Base-by-base conservation (phyloP, 1,140 invertebrate genomes). In the Odontomachus brunneus region DNA sequence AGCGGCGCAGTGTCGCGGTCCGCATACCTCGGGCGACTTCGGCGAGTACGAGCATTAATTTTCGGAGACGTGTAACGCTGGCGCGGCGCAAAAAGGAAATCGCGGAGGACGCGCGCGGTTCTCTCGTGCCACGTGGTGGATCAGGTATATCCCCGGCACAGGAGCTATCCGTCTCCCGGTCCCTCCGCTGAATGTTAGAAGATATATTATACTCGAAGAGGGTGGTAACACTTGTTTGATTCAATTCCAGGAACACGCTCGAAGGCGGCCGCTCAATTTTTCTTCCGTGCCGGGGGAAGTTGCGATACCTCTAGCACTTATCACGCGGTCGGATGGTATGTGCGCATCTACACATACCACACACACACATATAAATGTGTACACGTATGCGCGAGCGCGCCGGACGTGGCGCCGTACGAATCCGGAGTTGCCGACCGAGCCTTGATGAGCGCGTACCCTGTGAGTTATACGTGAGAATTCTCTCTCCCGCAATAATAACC, bases 201-300 rank as follows among this genome's bases (percentile, higher is more conserved):
- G 88, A 91, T 91, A 90, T 91, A 92, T 91, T 91, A 91, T 86
- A 74, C 88, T 84, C 85, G 73, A 67, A 87, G 89, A 82, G 83
- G 89, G 89, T 91, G 88, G 91, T 89, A 91, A 92, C 91, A 92
- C 91, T 92, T 92, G 91, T 92, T 91, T 91, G 91, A 92, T 92
- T 92, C 91, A 91, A 92, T 92, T 92, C 90, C 82, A 78, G 86
- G 90, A 92, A 92, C 82, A 84, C 87, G 89, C 83, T 86, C 72
- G 83, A 84, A 83, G 84, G 84, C 88, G 86, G 82, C 86, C 63
- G 84, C 88, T 90, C 90, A 91, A 91, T 92, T 92, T 92, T 91
- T 91, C 89, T 91, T 88, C 69, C 74, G 76, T 22, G 38, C 84
- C 48, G 51, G 51, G 48, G 69, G 62, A 85, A 83, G 74, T 59